Evolutionary conservation across 2,797 vertebrate species (phyloP).

Genomic region (Platyrinchus mystaceus): DNA sequence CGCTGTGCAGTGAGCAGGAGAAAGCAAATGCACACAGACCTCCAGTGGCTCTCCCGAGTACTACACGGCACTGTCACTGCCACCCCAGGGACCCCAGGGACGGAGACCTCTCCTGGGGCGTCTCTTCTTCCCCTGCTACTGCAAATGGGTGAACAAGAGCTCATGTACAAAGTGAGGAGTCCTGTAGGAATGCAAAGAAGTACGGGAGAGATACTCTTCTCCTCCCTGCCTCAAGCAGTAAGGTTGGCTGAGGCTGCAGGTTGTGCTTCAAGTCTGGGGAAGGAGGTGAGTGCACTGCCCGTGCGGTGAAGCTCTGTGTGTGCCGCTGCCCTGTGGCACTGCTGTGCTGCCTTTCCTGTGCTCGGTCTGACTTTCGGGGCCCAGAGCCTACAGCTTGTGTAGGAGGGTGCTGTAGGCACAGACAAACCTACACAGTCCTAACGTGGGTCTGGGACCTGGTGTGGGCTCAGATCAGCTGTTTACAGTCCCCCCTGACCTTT

Average conservation of each 20-base stretch:
- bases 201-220: not conserved
- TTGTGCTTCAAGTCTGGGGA: not conserved
- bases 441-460: accelerated
- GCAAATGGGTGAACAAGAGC: not conserved
- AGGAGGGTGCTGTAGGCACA: not conserved
- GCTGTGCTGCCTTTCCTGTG: not conserved
- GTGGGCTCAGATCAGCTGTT: not conserved
- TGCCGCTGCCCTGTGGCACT: not conserved
- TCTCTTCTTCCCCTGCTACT: not conserved
- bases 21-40: slow-evolving; percentile 1
- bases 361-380: not conserved
- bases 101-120: accelerated
- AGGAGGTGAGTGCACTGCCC: accelerated
- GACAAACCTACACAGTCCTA: not conserved
- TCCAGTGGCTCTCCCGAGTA: slow-evolving; percentile 32
- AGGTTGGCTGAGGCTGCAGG: not conserved
- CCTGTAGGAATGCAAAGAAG: not conserved
- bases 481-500: not conserved
- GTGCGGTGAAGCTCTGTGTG: accelerated
- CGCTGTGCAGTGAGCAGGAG: accelerated
- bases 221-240: not conserved
- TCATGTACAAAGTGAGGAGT: not conserved
- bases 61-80: not conserved
- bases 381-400: not conserved
- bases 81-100: not conserved